A percentile compares a stretch with the other conserved stretches of the same genome.
These are phyloP conservation scores for Meloidogyne chitwoodi DNA, from an alignment of 1,140 invertebrate genomes.

Conservation along the genomic window DNA sequence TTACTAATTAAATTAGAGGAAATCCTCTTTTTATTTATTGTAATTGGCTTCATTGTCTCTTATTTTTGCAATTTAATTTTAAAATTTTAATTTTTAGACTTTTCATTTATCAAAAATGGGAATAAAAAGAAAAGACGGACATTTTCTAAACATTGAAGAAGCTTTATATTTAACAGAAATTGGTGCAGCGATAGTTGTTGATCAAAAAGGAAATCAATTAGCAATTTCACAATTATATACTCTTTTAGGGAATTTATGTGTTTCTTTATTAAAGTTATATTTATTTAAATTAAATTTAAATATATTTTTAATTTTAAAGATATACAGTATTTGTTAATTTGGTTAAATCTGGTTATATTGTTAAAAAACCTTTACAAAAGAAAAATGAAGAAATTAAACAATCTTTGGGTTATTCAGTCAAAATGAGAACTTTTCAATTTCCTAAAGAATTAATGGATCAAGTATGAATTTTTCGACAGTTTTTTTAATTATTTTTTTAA, in stretches of 20 bases:
- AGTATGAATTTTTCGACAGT: background rate
- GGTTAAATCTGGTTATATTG: slow-evolving; percentile 14
- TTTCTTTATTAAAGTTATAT: slow-evolving; percentile 15
- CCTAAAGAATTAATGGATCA: slow-evolving; percentile 8
- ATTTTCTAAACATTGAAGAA: slow-evolving; percentile 36
- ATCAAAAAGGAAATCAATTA: background rate
- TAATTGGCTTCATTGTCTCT: too few relatives aligned
- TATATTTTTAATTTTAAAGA: background rate
- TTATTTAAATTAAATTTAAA: background rate
- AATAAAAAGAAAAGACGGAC: slow-evolving; percentile 5
- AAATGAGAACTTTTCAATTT: slow-evolving; percentile 9
- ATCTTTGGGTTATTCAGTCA: background rate
- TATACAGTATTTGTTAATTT: slow-evolving; percentile 10
- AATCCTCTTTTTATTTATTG: too few relatives aligned
- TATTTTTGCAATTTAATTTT: too few relatives aligned
- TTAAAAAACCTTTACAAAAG: background rate
- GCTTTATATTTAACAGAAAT: slow-evolving; percentile 38
- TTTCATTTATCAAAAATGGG: slow-evolving; percentile 34
- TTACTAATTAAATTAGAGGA: background rate
- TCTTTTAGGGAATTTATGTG: background rate
- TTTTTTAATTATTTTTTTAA: background rate
- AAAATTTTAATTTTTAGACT: slow-evolving; percentile 21
- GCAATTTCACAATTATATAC: slow-evolving; percentile 7
- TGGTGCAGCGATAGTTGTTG: slow-evolving; percentile 26
- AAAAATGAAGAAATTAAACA: background rate